A percentile compares a stretch with the other conserved stretches of the same genome.
These are phyloP conservation scores for Drosophila rufa DNA, from an alignment of 1,140 invertebrate genomes.

Conservation along the genomic window DNA sequence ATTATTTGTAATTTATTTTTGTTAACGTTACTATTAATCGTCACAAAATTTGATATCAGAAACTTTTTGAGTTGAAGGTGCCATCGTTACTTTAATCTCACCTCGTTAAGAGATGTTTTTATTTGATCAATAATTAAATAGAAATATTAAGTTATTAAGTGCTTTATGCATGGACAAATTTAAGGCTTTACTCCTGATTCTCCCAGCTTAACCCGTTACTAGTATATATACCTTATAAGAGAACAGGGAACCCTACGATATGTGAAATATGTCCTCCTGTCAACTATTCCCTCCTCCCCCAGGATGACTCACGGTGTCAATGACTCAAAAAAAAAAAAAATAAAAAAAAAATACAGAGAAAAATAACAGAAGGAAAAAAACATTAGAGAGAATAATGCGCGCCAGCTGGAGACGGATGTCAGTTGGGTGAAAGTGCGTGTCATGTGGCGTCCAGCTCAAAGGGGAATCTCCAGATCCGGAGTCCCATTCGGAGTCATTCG, in stretches of 20 bases:
- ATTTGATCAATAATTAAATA: neutral
- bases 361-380: neutral
- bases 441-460: conserved; percentile 44
- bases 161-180: neutral
- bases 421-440: conserved; percentile 59
- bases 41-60: too few relatives aligned
- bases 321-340: conserved; percentile 15
- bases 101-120: too few relatives aligned
- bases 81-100: too few relatives aligned
- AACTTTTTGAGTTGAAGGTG: too few relatives aligned
- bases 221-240: neutral
- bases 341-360: neutral
- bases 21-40: too few relatives aligned
- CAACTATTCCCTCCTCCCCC: conserved; percentile 1
- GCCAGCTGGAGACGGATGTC: conserved; percentile 39
- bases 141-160: neutral
- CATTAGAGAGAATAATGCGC: conserved; percentile 7
- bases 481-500: conserved; percentile 17
- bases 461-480: conserved; percentile 4
- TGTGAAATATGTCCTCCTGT: conserved; percentile 4
- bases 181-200: neutral
- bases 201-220: neutral
- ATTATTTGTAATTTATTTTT: too few relatives aligned
- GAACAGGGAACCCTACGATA: neutral
- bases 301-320: conserved; percentile 34